phyloP scores from a whole-genome alignment of 2,113 vertebrate species.

The Parus major region DNA sequence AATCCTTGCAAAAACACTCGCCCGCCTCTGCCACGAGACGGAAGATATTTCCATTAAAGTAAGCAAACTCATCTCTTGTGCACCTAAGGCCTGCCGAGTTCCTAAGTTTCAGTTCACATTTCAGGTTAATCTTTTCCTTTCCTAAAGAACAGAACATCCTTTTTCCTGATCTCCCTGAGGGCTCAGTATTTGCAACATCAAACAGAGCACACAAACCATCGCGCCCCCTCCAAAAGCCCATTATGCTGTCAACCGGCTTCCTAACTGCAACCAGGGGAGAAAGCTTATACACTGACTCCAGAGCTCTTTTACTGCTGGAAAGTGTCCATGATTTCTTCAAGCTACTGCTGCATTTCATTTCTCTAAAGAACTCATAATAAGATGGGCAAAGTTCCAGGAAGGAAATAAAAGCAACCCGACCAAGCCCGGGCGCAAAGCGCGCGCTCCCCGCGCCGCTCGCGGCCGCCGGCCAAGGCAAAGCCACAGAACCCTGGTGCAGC shows the following conservation, averaged over 20 bases:
- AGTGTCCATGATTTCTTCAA: constrained; percentile 70
- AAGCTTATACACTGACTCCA: constrained; percentile 70
- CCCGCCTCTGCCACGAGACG: constrained; percentile 5
- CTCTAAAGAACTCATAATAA: constrained; percentile 75
- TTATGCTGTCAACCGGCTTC: constrained; percentile 75
- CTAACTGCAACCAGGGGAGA: constrained; percentile 75
- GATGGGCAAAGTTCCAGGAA: constrained; percentile 64
- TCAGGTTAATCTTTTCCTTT: constrained; percentile 80
- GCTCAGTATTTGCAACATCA: constrained; percentile 77
- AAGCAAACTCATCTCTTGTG: constrained; percentile 51
- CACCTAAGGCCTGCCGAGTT: constrained; percentile 64
- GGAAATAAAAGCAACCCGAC: constrained; percentile 36
- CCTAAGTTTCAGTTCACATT: constrained; percentile 70
- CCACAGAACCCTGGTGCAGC: neutral
- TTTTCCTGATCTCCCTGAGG: constrained; percentile 71
- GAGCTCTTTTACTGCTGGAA: constrained; percentile 68
- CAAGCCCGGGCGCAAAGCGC: neutral
- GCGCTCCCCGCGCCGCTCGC: neutral
- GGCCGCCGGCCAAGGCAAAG: constrained; percentile 9
- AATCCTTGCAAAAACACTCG: constrained; percentile 59
- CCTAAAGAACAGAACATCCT: constrained; percentile 77
- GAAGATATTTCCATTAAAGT: constrained; percentile 55
- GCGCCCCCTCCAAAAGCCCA: constrained; percentile 70
- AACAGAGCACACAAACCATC: constrained; percentile 76
- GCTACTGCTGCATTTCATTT: constrained; percentile 74